Conservation (phyloP, 2,113 vertebrate genomes). For the Polypterus bichir region DNA sequence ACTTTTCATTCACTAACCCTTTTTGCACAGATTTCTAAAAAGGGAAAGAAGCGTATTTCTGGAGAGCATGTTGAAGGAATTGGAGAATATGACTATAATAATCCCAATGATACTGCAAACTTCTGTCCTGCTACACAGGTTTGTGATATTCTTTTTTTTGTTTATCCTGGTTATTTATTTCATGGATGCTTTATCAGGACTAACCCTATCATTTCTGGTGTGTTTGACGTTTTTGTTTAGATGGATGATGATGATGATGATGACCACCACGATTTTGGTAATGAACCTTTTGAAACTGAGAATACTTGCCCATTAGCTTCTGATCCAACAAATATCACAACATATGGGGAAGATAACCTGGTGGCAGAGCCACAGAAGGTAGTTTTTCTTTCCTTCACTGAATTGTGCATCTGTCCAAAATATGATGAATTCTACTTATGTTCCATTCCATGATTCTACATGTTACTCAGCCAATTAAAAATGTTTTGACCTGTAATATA, state of each 20-base stretch:
- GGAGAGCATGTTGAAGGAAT: constrained; percentile 58
- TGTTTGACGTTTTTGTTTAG: constrained; percentile 31
- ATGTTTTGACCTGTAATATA: no score
- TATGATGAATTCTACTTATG: no score
- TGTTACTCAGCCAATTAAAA: no score
- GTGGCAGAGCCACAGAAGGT: constrained; percentile 80
- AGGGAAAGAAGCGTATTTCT: constrained; percentile 12
- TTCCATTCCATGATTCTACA: no score
- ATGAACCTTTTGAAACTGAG: constrained; percentile 29
- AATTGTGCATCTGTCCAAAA: no score
- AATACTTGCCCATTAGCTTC: neutral
- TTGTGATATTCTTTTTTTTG: neutral
- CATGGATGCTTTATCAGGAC: neutral
- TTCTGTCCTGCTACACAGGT: constrained; percentile 83
- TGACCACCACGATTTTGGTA: constrained; percentile 38
- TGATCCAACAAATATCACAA: constrained; percentile 31
- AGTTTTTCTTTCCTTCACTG: neutral
- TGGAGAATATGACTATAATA: constrained; percentile 78
- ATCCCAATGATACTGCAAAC: constrained; percentile 75
- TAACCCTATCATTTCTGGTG: neutral
- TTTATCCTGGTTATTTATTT: neutral
- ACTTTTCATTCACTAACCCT: neutral
- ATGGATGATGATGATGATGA: constrained; percentile 55
- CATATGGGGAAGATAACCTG: constrained; percentile 60
- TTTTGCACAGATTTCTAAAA: constrained; percentile 43